Conservation (phyloP, 2,888 invertebrate genomes). For the Thera britannica region DNA sequence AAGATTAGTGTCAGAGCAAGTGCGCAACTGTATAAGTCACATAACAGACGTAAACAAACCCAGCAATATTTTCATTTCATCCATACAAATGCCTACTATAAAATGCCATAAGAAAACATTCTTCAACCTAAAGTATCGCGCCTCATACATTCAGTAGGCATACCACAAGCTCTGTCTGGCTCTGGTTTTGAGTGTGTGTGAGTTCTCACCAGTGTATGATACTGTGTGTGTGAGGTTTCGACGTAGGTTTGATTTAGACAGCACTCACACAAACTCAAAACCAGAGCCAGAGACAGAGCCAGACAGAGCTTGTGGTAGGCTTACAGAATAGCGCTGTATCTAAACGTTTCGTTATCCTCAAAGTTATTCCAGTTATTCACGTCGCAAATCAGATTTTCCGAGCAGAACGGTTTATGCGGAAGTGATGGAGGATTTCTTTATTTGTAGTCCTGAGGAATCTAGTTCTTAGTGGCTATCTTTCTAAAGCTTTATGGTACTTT, state of each 20-base stretch:
- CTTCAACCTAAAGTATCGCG: conserved; percentile 29
- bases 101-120: conserved; percentile 38
- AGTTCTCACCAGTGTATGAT: no score
- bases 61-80: conserved; percentile 32
- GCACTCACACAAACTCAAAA: no score
- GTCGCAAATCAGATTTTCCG: conserved; percentile 43
- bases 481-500: no score
- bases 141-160: conserved; percentile 17
- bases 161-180: no score
- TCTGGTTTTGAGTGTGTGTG: no score
- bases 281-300: no score
- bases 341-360: conserved; percentile 39
- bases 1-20: no score
- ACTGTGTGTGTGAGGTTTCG: no score
- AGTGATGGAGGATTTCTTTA: conserved; percentile 13
- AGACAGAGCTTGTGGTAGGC: no score
- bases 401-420: conserved; percentile 42
- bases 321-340: conserved; percentile 22
- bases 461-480: no score
- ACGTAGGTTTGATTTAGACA: no score
- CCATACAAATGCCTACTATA: conserved; percentile 36
- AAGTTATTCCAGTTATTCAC: conserved; percentile 36
- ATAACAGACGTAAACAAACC: conserved; percentile 3
- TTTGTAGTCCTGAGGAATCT: conserved; percentile 6
- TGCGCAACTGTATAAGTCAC: background rate